These are phyloP conservation scores for Sitta carolinensis DNA, from an alignment of 2,797 vertebrate species.

Conservation along the genomic window DNA sequence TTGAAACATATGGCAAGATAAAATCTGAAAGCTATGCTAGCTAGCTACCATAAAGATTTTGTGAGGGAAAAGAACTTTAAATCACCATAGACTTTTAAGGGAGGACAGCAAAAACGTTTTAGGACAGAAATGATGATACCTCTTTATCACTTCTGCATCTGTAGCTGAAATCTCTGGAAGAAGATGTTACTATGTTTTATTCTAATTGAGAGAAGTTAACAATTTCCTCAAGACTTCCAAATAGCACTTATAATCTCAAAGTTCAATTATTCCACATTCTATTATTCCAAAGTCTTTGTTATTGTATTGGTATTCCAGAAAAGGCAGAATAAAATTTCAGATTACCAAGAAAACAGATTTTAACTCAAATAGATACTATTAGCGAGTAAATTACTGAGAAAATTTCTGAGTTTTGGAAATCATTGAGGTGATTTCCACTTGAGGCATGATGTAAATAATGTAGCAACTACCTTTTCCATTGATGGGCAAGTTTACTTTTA, in stretches of 20 bases:
- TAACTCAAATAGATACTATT: not conserved
- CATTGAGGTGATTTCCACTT: not conserved
- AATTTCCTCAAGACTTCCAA: constrained; percentile 24
- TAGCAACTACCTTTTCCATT: not conserved
- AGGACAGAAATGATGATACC: constrained; percentile 11
- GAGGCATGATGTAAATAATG: not conserved
- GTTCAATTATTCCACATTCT: constrained; percentile 11
- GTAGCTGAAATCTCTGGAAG: constrained; percentile 15
- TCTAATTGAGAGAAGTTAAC: not conserved
- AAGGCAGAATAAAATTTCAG: constrained; percentile 1
- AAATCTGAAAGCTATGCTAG: constrained; percentile 62
- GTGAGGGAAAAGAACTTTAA: constrained; percentile 26
- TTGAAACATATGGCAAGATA: constrained; percentile 70
- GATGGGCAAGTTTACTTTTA: not conserved
- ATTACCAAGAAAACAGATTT: constrained; percentile 5
- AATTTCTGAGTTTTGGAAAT: constrained; percentile 6
- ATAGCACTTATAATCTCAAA: not conserved
- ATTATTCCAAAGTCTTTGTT: not conserved
- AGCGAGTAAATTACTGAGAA: not conserved
- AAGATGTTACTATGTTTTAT: not conserved
- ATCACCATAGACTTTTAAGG: constrained; percentile 46
- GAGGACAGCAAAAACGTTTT: constrained; percentile 32
- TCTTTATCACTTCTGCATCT: constrained; percentile 31
- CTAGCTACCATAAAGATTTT: constrained; percentile 64
- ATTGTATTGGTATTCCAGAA: not conserved